A percentile compares a stretch with the other conserved stretches of the same genome.
Evolutionary conservation across 2,113 vertebrate genomes (phyloP).

Genomic region (Paramormyrops kingsleyae): DNA sequence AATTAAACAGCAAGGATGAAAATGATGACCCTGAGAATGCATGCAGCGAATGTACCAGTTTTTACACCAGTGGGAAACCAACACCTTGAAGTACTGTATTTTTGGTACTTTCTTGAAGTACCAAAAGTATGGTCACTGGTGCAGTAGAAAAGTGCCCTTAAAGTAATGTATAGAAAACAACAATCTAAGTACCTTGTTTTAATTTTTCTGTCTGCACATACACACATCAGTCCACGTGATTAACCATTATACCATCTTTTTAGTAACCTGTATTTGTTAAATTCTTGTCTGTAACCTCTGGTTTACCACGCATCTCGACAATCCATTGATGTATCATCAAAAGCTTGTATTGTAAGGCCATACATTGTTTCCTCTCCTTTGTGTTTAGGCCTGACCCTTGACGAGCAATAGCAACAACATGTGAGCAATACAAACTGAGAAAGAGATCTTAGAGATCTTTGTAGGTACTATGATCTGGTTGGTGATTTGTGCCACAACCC

Average conservation of each 20-base stretch:
- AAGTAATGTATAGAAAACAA: no score
- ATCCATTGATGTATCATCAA: background rate
- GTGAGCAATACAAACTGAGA: background rate
- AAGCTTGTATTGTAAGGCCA: background rate
- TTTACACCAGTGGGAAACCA: background rate
- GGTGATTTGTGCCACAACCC: background rate
- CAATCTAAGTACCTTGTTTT: background rate
- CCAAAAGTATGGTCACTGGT: background rate
- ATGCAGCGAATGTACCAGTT: background rate
- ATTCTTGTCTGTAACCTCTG: no score
- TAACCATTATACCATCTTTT: background rate
- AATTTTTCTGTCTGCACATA: background rate
- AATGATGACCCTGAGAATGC: no score
- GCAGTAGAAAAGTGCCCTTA: background rate
- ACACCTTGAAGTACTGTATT: background rate
- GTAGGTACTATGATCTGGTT: background rate
- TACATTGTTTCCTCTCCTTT: background rate
- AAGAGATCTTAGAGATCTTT: background rate
- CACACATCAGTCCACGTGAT: background rate
- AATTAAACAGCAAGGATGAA: no score
- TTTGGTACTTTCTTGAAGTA: background rate
- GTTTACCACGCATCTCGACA: background rate
- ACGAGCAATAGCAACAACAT: background rate
- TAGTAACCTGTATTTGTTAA: background rate
- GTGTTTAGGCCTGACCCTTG: background rate